Evolutionary conservation across 2,888 invertebrate genomes (phyloP), one percentile per base, ranked within the genome.

Genomic region (Teleiodes luculella): DNA sequence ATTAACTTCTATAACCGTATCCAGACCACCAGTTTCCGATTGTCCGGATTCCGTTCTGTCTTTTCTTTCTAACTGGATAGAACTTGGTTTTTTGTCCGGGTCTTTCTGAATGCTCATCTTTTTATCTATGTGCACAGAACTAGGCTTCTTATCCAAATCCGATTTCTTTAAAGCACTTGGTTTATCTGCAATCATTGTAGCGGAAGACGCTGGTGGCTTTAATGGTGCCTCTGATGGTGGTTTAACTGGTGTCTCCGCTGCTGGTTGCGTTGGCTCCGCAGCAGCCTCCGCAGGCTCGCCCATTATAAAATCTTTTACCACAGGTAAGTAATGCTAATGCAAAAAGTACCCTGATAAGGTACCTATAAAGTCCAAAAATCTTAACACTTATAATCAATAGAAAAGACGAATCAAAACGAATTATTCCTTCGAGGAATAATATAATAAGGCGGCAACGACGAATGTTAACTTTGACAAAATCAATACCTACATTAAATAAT

Each of bases 1-100:
- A 52, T 83, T 86, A n/a, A 83, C 73, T 79, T 89, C 89, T 46
- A 83, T 60, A 20, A 89, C 70, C 24, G 88, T 79, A 58, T 81
- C 85, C 28, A 88, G 28, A 2, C 43, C 43, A 13, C 43, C 43
- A 20, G 28, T 14, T 2, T 43, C 43, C 10, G 20, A 41, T 11
- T 11, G 20, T 41, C 39, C 39, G 16, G 39, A 3, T 41, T 41
- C 39, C 11, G 31, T 33, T 10, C 18, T 18, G 16, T 48, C 33
- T 20, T 43, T 43, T n/a, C 13, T 43, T n/a, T 43, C 43, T 11
- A 43, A 28, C 43, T 43, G 43, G 3, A 43, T 33, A 20, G 43
- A 43, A 28, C 28, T 43, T 4, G 24, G 24, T 24, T 28, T 43
- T 43, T 28, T 28, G 7, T 43, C 24, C 24, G 6, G 7, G 39